Conservation (phyloP, 2,888 invertebrate species). For the Chymomyza procnemis region DNA sequence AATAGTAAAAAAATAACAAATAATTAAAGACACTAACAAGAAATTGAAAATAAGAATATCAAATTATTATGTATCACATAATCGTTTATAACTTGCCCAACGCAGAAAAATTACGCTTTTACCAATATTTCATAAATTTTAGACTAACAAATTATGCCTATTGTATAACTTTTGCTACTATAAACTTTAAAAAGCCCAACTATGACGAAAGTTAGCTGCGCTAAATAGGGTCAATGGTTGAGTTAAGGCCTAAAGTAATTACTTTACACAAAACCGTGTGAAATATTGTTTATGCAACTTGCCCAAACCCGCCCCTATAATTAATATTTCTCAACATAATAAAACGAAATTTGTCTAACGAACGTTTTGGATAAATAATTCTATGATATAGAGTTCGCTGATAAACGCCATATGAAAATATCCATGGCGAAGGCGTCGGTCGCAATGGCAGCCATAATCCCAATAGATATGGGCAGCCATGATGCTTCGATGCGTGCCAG, state of each 20-base stretch:
- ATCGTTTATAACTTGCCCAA: too few relatives aligned
- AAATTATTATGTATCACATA: too few relatives aligned
- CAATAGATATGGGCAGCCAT: slow-evolving; percentile 1
- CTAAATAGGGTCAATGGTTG: neutral
- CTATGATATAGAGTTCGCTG: neutral
- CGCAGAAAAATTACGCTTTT: too few relatives aligned
- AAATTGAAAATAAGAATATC: too few relatives aligned
- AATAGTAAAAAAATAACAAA: too few relatives aligned
- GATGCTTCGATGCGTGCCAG: neutral
- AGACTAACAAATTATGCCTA: too few relatives aligned
- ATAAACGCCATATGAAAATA: neutral
- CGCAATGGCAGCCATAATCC: slow-evolving; percentile 39
- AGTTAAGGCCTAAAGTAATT: neutral
- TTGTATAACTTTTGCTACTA: too few relatives aligned
- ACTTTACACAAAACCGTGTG: neutral
- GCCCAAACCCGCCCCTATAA: neutral
- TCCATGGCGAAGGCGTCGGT: slow-evolving; percentile 19
- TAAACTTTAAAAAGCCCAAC: neutral
- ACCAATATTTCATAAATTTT: too few relatives aligned
- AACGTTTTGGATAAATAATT: neutral
- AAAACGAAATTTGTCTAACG: neutral
- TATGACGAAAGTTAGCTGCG: too few relatives aligned
- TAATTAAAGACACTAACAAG: too few relatives aligned
- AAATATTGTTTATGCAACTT: neutral
- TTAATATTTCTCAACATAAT: neutral